Base-by-base conservation (phyloP, 1,140 invertebrate species). In the Choristoneura fumiferana region DNA sequence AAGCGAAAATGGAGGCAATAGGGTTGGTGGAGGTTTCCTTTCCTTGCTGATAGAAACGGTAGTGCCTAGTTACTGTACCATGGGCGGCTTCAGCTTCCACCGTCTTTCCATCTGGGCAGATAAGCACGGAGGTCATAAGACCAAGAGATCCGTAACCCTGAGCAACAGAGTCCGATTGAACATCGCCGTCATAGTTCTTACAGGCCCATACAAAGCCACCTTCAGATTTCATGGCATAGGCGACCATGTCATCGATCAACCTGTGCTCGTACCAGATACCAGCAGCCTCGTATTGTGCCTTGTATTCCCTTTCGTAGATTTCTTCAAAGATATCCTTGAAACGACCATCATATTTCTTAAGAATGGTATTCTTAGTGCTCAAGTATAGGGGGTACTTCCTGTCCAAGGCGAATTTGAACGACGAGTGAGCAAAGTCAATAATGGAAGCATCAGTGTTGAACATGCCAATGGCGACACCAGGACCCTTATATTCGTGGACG, bases 271-370 rank as follows among this genome's bases (percentile, higher is more conserved):
- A 99, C 97, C 97, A 99, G 58, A 99, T 94, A 8, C 94, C 93
- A 36, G 93, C 92, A 1, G 93, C 94, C 83, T 99, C 97, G 87
- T 92, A 99, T 57, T 95, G 79, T 1, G 86, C 35, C 82, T 98
- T 98, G 87, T 99, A 99, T 54, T 98, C 90, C 38, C 92, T 94
- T 5, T 99, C 95, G 82, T 98, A 99, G 78, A 99, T 97, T 49
- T 98, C 97, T 90, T 99, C 95, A 91, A 99, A 99, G 72, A 99
- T 99, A 75, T 99, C 98, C 88, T 99, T 99, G 87, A 99, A 99
- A 64, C 98, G 92, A 0, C 98, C 98, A 89, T 99, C 98, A 82
- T 99, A 99, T 67, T 95, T 94, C 88, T 99, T 99, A 12, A 99
- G 92, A 83, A 99, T 99, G 0, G 98, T 99, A 81, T 99, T 99